Evolutionary conservation across 2,888 invertebrate genomes (phyloP).

Genomic region (Silvanus unidentatus): DNA sequence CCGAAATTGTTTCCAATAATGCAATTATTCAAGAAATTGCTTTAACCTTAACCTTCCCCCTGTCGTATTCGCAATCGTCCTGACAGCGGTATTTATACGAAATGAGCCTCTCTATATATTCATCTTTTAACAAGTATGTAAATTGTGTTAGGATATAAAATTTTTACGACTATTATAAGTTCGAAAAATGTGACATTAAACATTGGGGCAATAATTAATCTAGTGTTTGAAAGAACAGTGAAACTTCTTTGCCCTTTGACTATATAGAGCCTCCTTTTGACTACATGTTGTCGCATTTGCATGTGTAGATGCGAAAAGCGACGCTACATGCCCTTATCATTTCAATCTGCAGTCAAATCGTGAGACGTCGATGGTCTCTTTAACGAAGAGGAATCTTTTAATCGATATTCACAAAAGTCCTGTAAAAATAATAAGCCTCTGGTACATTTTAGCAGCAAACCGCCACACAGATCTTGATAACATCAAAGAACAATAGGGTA

Average conservation of each 20-base stretch:
- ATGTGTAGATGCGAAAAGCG: constrained; percentile 33
- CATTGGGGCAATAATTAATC: too few species aligned
- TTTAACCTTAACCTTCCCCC: neutral
- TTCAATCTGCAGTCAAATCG: constrained; percentile 37
- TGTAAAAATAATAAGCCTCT: constrained; percentile 37
- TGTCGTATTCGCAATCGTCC: too few species aligned
- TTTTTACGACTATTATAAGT: too few species aligned
- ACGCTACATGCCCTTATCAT: constrained; percentile 36
- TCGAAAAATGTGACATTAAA: too few species aligned
- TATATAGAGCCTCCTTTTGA: too few species aligned
- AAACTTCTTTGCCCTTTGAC: too few species aligned
- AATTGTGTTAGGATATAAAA: too few species aligned
- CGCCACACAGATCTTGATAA: constrained; percentile 28
- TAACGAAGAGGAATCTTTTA: constrained; percentile 41
- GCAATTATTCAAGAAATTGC: neutral
- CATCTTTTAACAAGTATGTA: too few species aligned
- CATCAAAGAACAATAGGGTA: constrained; percentile 36
- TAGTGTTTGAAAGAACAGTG: too few species aligned
- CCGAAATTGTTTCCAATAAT: neutral
- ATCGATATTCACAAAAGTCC: constrained; percentile 30
- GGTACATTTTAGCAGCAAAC: constrained; percentile 33
- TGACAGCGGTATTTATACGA: too few species aligned
- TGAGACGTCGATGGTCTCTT: constrained; percentile 41
- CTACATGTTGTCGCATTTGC: neutral
- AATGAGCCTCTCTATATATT: too few species aligned